Base-by-base conservation (phyloP, 2,888 invertebrate genomes). In the Sinotaia quadrata region DNA sequence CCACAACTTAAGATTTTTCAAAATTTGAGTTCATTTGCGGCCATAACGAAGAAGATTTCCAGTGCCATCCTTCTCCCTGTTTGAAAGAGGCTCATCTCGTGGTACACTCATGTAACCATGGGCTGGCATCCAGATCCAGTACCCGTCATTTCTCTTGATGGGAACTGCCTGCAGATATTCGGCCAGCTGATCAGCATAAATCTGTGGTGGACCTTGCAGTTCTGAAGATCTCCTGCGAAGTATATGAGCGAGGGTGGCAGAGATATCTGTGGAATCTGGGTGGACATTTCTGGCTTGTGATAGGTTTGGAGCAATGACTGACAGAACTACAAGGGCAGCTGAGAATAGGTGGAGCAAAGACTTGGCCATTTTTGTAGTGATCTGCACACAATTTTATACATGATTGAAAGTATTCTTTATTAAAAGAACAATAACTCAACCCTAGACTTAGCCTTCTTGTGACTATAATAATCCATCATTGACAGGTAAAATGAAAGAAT, bases 121-220 rank as follows among this genome's bases (percentile, higher is more conserved):
- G 10, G 86, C 84, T 4, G 86, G 86, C 85, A 86, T 85, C 86
- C 86, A 86, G 61, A 86, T 82, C 84, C 85, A 85, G 58, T 80
- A 78, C 33, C 84, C 78, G 49, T 75, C 75, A 59, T 76, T 77
- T 47, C 80, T 52, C 68, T 79, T 80, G 54, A 68, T 58, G 24
- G 72, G 73, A n/a, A 60, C 52, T 51, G 68, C 68, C 36, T 68
- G 73, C 24, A 71, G 54, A 61, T 69, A 75, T 10, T 74, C 71
- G 60, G 75, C 75, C 51, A 62, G 21, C 7, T 37, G 54, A 12
- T 37, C 31, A 0, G 52, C 41, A 41, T 63, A 63, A 41, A 24
- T 21, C 34, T 63, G 63, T 31, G 63, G 63, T 15, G 63, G 63
- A 27, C 54, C 63, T 18, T 63, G 63, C 37, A 63, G 63, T 54